Conservation (phyloP, 2,797 vertebrate genomes). For the Smutsia gigantea region DNA sequence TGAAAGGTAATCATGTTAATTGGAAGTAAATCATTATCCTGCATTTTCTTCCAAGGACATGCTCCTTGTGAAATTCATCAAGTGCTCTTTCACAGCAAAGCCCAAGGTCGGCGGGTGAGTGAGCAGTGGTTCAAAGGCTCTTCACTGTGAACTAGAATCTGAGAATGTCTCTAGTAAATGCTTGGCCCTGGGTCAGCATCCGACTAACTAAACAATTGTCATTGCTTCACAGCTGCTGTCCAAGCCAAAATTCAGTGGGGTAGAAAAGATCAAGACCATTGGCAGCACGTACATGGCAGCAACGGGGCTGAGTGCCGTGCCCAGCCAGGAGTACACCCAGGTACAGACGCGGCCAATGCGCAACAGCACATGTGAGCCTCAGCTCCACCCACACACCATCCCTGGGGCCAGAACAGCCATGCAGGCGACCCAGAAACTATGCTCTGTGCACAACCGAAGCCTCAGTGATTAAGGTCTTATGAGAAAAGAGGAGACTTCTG, state of each 20-base stretch:
- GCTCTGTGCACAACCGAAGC: too few species aligned
- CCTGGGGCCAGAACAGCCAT: rapidly evolving
- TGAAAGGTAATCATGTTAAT: not conserved
- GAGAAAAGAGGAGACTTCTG: not conserved
- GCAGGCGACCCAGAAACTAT: rapidly evolving
- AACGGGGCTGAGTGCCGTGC: slow-evolving; percentile 94
- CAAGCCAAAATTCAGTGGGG: slow-evolving; percentile 97
- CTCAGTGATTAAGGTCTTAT: not conserved
- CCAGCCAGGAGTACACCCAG: slow-evolving; percentile 94
- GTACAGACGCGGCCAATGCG: slow-evolving; percentile 73
- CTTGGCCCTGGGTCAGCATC: not conserved
- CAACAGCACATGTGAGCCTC: rapidly evolving
- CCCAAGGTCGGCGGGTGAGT: not conserved
- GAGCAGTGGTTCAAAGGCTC: not conserved
- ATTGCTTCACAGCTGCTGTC: slow-evolving; percentile 91
- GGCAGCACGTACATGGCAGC: slow-evolving; percentile 99
- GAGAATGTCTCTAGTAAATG: not conserved
- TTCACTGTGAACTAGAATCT: not conserved
- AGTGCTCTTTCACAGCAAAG: not conserved
- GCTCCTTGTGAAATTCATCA: not conserved
- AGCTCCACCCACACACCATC: rapidly evolving
- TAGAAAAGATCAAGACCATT: slow-evolving; percentile 99
- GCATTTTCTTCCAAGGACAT: not conserved
- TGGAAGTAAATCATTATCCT: not conserved
- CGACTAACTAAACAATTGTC: not conserved